Conservation (phyloP, 2,797 vertebrate genomes). For the Danionella dracula region DNA sequence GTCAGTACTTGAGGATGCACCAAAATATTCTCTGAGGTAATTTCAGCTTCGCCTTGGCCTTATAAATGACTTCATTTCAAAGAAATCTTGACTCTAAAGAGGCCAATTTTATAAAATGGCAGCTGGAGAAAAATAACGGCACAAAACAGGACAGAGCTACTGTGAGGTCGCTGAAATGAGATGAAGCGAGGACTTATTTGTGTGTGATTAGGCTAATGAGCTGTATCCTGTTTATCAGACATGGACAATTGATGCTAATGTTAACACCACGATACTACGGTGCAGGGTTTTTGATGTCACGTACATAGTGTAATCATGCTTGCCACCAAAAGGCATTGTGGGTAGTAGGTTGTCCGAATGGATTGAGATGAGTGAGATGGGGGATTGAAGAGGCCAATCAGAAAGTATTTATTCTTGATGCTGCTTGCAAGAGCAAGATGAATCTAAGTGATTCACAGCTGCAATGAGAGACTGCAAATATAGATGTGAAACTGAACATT, state of each 20-base stretch:
- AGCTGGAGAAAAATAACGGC: neutral
- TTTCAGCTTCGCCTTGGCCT: neutral
- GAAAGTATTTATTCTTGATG: conserved; percentile 8
- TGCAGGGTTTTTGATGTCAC: conserved; percentile 30
- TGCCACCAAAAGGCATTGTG: neutral
- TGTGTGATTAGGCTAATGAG: conserved; percentile 28
- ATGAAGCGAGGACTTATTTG: conserved; percentile 25
- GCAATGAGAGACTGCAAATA: neutral
- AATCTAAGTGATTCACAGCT: neutral
- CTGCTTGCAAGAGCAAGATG: neutral
- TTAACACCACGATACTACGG: neutral
- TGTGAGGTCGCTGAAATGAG: neutral
- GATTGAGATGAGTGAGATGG: conserved; percentile 9
- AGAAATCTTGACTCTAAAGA: conserved; percentile 2
- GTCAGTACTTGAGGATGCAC: neutral
- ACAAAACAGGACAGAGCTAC: neutral
- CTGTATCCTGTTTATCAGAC: conserved; percentile 32
- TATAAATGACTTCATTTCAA: conserved; percentile 12
- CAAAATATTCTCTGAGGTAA: neutral
- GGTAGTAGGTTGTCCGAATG: neutral
- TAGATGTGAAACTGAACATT: neutral
- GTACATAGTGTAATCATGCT: neutral
- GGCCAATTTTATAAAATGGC: conserved; percentile 18
- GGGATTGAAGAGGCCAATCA: conserved; percentile 20
- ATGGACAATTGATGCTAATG: conserved; percentile 14